Conservation (phyloP, 2,888 invertebrate species). For the Drosophila rubida region DNA sequence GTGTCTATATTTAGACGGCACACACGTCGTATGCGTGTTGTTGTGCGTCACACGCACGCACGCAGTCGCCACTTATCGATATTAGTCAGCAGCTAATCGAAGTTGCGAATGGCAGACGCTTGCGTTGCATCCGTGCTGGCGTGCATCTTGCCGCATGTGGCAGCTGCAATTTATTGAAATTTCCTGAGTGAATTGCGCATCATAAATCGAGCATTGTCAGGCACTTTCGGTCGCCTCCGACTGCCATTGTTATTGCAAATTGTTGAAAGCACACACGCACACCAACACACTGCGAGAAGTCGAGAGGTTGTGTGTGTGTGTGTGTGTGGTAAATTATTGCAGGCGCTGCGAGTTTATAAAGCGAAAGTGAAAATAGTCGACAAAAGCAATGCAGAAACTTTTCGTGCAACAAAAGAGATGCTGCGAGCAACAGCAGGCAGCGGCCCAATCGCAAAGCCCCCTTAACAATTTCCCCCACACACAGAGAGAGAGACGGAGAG, state of each 20-base stretch:
- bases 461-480: slow-evolving; percentile 6
- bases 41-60: not conserved
- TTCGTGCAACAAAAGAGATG: slow-evolving; percentile 8
- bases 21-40: not conserved
- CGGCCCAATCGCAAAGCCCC: slow-evolving; percentile 6
- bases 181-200: slow-evolving; percentile 47
- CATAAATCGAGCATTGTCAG: slow-evolving; percentile 55
- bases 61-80: not conserved
- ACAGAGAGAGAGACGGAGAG: not conserved
- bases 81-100: not conserved
- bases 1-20: no score
- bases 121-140: no score
- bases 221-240: slow-evolving; percentile 31
- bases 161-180: slow-evolving; percentile 58
- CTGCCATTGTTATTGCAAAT: slow-evolving; percentile 63
- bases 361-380: slow-evolving; percentile 58
- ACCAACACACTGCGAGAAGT: not conserved
- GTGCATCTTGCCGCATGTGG: not conserved
- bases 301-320: slow-evolving; percentile 23
- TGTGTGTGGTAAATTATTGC: slow-evolving; percentile 47
- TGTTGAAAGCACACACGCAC: slow-evolving; percentile 44
- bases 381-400: slow-evolving; percentile 43
- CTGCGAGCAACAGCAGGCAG: slow-evolving; percentile 17
- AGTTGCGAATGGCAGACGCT: no score
- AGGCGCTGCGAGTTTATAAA: slow-evolving; percentile 46